Evolutionary conservation across 2,888 invertebrate species (phyloP).

Genomic region (Plemyria rubiginata): DNA sequence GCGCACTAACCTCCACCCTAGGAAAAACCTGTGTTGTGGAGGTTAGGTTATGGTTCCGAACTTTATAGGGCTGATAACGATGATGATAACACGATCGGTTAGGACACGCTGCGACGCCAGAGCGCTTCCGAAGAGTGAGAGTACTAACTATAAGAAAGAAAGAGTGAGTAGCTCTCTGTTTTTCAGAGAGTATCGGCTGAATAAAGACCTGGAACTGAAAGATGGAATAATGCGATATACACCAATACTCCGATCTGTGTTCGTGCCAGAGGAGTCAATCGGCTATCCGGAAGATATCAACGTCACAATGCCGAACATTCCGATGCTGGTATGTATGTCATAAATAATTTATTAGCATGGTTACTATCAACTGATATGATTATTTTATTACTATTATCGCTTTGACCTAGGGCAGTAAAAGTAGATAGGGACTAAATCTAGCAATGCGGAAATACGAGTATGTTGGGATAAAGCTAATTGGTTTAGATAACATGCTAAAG

Average conservation of each 20-base stretch:
- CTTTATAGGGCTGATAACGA: too few species aligned
- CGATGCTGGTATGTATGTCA: conserved; percentile 88
- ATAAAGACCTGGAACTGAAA: conserved; percentile 85
- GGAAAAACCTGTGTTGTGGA: too few species aligned
- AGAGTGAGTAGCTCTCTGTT: not conserved
- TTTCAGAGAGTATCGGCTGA: conserved; percentile 87
- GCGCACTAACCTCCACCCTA: too few species aligned
- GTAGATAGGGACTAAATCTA: not conserved
- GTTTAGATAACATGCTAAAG: too few species aligned
- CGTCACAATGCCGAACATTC: conserved; percentile 89
- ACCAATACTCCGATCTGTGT: conserved; percentile 84
- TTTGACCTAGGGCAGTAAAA: not conserved
- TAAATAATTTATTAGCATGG: not conserved
- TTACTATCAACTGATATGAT: not conserved
- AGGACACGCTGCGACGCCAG: too few species aligned
- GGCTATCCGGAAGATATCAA: conserved; percentile 86
- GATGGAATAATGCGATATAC: conserved; percentile 87
- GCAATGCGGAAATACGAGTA: not conserved
- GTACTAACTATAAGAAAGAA: too few species aligned
- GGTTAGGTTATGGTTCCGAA: too few species aligned
- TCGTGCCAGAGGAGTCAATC: conserved; percentile 86
- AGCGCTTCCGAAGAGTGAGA: too few species aligned
- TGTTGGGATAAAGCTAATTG: not conserved
- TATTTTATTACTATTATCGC: not conserved
- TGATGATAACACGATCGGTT: too few species aligned